These are phyloP conservation scores for Xiphorhynchus elegans DNA, from an alignment of 2,113 vertebrate species.

Conservation along the genomic window DNA sequence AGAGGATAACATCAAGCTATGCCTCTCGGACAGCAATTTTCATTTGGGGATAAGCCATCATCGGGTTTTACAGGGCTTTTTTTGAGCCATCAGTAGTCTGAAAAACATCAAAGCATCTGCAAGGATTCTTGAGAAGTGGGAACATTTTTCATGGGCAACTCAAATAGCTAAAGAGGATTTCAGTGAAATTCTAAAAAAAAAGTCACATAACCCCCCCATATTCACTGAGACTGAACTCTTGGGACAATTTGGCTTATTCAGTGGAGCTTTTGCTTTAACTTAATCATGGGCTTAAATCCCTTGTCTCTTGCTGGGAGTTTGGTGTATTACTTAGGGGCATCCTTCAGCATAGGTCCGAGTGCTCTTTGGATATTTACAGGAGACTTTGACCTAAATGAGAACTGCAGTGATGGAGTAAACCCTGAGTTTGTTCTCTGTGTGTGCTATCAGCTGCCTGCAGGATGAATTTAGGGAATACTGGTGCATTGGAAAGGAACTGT, in stretches of 20 bases:
- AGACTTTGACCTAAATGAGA: not conserved
- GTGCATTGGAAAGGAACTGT: not conserved
- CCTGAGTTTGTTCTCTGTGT: not conserved
- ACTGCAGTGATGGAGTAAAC: not conserved
- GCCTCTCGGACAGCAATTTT: not conserved
- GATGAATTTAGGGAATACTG: not conserved
- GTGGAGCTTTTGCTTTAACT: not conserved
- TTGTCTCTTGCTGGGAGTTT: not conserved
- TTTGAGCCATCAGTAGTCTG: not conserved
- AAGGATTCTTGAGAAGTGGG: not conserved
- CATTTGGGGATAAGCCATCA: not conserved
- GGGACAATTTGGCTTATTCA: not conserved
- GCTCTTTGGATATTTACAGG: not conserved
- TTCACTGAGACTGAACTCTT: not conserved
- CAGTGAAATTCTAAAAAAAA: not conserved
- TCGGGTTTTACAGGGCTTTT: not conserved
- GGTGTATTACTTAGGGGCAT: not conserved
- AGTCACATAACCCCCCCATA: not conserved
- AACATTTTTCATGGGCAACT: constrained; percentile 5
- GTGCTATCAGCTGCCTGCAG: not conserved
- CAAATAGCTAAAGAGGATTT: constrained; percentile 16
- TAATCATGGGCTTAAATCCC: not conserved
- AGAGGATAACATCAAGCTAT: constrained; percentile 15
- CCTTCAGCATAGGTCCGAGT: not conserved
- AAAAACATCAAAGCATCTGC: constrained; percentile 37